phyloP scores from a whole-genome alignment of 2,113 vertebrate genomes.

The Corythaeola cristata region DNA sequence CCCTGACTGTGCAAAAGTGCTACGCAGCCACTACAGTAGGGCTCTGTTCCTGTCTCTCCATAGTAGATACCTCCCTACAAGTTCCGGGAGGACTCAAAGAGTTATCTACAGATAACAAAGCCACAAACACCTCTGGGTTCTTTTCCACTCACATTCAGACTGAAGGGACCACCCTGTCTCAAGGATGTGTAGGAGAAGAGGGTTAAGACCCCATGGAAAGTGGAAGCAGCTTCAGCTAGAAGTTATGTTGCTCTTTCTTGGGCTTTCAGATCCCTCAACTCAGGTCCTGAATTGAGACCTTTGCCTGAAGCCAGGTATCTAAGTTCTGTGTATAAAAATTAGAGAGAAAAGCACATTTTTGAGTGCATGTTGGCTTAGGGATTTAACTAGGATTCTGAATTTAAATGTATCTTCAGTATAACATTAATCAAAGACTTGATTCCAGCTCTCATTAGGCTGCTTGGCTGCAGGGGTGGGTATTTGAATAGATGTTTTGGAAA shows the following conservation, averaged over 20 bases:
- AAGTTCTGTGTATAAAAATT: background rate
- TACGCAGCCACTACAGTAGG: background rate
- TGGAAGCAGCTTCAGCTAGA: background rate
- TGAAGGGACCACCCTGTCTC: background rate
- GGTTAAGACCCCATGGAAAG: background rate
- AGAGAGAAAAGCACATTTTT: background rate
- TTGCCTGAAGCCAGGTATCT: background rate
- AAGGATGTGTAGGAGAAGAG: background rate
- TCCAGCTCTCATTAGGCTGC: background rate
- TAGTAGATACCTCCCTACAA: background rate
- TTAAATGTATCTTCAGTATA: background rate
- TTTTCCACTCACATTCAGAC: background rate
- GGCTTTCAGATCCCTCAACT: background rate
- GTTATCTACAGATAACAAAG: background rate
- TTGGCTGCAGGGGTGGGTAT: background rate
- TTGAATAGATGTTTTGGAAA: background rate
- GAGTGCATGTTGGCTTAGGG: background rate
- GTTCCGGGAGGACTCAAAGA: background rate
- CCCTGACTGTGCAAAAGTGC: background rate
- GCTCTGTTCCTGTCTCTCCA: background rate
- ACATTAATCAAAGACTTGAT: background rate
- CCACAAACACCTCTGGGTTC: background rate
- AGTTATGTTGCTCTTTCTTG: background rate
- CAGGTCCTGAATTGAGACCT: background rate
- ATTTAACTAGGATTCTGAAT: background rate